These are phyloP conservation scores for Hycleus phaleratus DNA, from an alignment of 1,140 invertebrate species.

Conservation along the genomic window DNA sequence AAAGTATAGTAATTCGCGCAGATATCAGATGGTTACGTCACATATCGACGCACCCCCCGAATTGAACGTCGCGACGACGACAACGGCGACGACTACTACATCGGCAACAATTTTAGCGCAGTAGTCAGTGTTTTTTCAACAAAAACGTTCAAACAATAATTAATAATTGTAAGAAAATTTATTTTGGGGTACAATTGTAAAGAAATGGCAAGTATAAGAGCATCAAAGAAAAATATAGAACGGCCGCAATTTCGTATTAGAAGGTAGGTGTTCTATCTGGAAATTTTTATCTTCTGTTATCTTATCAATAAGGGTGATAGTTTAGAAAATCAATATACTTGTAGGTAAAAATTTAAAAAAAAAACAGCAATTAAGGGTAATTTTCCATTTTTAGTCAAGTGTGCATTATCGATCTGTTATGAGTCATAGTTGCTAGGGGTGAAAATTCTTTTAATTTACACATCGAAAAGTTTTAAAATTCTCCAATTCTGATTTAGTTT, in stretches of 20 bases:
- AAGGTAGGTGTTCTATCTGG: slow-evolving; percentile 2
- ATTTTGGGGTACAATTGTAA: too few species aligned
- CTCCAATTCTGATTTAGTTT: too few species aligned
- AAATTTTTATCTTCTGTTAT: neutral
- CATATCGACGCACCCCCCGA: slow-evolving; percentile 9
- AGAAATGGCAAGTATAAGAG: slow-evolving; percentile 10
- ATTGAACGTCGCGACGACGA: slow-evolving; percentile 9
- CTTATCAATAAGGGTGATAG: neutral
- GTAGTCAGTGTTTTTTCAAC: too few species aligned
- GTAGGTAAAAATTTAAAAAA: too few species aligned
- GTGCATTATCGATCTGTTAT: slow-evolving; percentile 9
- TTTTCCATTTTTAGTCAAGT: neutral
- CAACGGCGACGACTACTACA: slow-evolving; percentile 1
- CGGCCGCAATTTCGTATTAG: slow-evolving; percentile 6
- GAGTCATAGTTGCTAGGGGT: slow-evolving; percentile 9
- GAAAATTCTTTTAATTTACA: too few species aligned
- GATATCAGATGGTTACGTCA: slow-evolving; percentile 13
- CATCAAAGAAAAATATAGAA: slow-evolving; percentile 2
- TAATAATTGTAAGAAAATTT: too few species aligned
- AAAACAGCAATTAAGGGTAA: neutral
- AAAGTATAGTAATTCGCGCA: slow-evolving; percentile 10
- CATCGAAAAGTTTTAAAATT: too few species aligned
- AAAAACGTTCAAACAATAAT: too few species aligned
- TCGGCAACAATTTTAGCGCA: neutral
- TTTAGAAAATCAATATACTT: too few species aligned